Percentiles rank a stretch among this genome's conserved stretches.
phyloP scores from a whole-genome alignment of 2,888 invertebrate genomes.

The Drosophila tripunctata region DNA sequence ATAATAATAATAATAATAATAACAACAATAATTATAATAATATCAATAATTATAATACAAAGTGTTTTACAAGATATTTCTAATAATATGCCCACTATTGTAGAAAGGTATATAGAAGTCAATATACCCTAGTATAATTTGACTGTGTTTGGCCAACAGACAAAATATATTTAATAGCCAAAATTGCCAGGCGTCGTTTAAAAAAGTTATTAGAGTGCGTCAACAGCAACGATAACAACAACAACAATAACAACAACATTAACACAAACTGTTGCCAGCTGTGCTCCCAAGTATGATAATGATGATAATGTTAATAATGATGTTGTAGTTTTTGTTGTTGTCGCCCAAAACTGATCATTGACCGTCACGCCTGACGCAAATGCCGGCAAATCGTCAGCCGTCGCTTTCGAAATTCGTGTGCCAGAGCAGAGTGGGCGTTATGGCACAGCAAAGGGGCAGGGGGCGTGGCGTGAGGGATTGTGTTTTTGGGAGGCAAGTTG shows the following conservation, averaged over 20 bases:
- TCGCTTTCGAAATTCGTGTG: constrained; percentile 75
- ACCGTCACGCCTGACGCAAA: constrained; percentile 77
- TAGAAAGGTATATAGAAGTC: not conserved
- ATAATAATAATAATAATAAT: no score
- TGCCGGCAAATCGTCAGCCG: constrained; percentile 32
- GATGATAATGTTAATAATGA: constrained; percentile 23
- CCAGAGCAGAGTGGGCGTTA: constrained; percentile 59
- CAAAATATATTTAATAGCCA: constrained; percentile 47
- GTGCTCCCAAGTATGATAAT: constrained; percentile 18
- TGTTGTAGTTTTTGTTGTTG: constrained; percentile 37
- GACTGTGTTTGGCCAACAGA: constrained; percentile 47
- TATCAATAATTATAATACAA: no score
- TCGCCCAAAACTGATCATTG: constrained; percentile 71
- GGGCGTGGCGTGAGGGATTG: not conserved
- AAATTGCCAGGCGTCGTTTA: constrained; percentile 60
- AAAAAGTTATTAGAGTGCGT: constrained; percentile 76
- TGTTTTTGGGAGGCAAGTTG: constrained; percentile 7
- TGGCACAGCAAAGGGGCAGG: not conserved
- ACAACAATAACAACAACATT: constrained; percentile 17
- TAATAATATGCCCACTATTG: no score
- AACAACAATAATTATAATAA: no score
- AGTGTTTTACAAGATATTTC: no score
- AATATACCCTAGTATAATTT: constrained; percentile 14
- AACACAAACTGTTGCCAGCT: constrained; percentile 40
- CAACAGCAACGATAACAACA: constrained; percentile 45